Conservation (phyloP, 2,888 invertebrate species). For the Polietes domitor region DNA sequence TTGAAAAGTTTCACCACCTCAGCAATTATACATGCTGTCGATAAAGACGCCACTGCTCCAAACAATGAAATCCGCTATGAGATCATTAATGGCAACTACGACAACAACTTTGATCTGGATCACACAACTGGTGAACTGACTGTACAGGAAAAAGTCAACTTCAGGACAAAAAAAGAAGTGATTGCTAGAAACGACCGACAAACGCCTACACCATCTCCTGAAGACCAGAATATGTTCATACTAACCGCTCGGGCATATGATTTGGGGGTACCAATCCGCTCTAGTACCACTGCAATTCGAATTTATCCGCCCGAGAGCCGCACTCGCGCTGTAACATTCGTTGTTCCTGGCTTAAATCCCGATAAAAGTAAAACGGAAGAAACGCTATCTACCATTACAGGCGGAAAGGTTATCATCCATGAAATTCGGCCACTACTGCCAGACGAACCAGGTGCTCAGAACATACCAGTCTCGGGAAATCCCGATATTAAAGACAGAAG, state of each 20-base stretch:
- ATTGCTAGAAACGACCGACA: slow-evolving; percentile 71
- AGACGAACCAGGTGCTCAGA: slow-evolving; percentile 83
- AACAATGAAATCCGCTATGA: slow-evolving; percentile 94
- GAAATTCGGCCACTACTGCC: slow-evolving; percentile 86
- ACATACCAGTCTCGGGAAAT: slow-evolving; percentile 81
- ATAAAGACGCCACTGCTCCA: slow-evolving; percentile 91
- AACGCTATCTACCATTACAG: slow-evolving; percentile 89
- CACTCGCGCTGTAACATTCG: slow-evolving; percentile 89
- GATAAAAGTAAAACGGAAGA: slow-evolving; percentile 88
- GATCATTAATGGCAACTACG: slow-evolving; percentile 88
- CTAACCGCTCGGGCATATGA: slow-evolving; percentile 91
- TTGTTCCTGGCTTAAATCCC: slow-evolving; percentile 89
- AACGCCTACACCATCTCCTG: slow-evolving; percentile 59
- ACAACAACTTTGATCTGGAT: slow-evolving; percentile 88
- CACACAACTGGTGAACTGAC: slow-evolving; percentile 89
- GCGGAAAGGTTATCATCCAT: slow-evolving; percentile 89
- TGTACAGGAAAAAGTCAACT: slow-evolving; percentile 82
- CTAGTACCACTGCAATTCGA: slow-evolving; percentile 87
- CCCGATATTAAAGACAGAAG: slow-evolving; percentile 84
- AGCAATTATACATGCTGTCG: slow-evolving; percentile 91
- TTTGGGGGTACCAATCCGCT: slow-evolving; percentile 90
- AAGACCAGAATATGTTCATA: slow-evolving; percentile 80
- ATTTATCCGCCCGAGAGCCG: slow-evolving; percentile 90
- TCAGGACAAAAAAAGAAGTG: slow-evolving; percentile 77
- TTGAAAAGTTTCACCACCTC: slow-evolving; percentile 88